A percentile compares a stretch with the other conserved stretches of the same genome.
phyloP scores from a whole-genome alignment of 2,888 invertebrate species.

The Allolobophora icterica region DNA sequence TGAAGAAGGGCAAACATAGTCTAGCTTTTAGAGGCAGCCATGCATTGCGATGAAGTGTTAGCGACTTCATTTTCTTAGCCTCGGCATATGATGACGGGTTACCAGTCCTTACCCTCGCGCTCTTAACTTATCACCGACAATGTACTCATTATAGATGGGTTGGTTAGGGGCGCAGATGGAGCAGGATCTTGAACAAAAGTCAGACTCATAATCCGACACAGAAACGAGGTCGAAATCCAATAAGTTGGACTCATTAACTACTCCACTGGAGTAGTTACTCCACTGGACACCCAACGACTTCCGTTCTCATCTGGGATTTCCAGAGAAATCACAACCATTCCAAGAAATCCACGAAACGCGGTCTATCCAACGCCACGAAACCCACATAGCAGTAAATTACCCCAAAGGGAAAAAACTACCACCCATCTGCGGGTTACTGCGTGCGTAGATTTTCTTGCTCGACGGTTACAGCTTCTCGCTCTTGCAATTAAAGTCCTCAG shows the following conservation, averaged over 20 bases:
- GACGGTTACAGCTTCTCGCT: not conserved
- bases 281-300: not conserved
- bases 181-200: too few relatives aligned
- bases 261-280: not conserved
- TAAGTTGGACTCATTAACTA: not conserved
- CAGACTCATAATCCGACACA: too few relatives aligned
- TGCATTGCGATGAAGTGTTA: too few relatives aligned
- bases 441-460: not conserved
- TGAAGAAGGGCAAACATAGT: too few relatives aligned
- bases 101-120: too few relatives aligned
- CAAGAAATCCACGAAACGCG: not conserved
- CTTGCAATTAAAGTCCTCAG: not conserved
- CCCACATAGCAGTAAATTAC: not conserved
- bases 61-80: too few relatives aligned
- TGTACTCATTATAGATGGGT: too few relatives aligned
- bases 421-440: not conserved
- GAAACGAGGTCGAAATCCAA: not conserved
- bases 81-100: too few relatives aligned
- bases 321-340: not conserved
- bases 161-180: too few relatives aligned
- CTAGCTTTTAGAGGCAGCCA: too few relatives aligned
- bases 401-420: not conserved
- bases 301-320: not conserved
- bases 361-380: not conserved
- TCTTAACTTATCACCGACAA: too few relatives aligned